Evolutionary conservation across 2,888 invertebrate genomes (phyloP).

Genomic region (Drosophila mimetica): DNA sequence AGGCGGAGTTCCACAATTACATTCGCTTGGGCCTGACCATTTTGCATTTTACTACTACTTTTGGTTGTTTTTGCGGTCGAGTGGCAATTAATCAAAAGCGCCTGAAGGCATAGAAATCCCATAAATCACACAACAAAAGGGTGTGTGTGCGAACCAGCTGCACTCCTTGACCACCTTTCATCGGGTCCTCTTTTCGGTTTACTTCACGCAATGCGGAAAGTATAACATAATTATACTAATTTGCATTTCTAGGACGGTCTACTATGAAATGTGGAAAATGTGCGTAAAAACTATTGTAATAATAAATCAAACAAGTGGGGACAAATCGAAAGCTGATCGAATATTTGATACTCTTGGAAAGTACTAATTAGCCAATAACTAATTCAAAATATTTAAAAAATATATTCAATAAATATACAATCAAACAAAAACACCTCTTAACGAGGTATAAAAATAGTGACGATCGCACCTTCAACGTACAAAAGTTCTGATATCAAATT

Average conservation of each 20-base stretch:
- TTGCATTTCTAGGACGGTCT: slow-evolving; percentile 58
- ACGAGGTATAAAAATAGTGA: no score
- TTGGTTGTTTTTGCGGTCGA: slow-evolving; percentile 25
- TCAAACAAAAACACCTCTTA: no score
- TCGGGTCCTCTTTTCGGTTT: slow-evolving; percentile 28
- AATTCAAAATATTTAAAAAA: not conserved
- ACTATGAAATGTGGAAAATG: slow-evolving; percentile 52
- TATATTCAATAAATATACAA: no score
- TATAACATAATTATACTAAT: slow-evolving; percentile 71
- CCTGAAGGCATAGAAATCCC: slow-evolving; percentile 21
- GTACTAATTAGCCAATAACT: no score
- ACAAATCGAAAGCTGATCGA: slow-evolving; percentile 1
- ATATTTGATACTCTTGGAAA: not conserved
- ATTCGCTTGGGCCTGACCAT: slow-evolving; percentile 18
- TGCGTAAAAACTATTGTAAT: slow-evolving; percentile 64
- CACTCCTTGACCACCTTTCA: slow-evolving; percentile 46
- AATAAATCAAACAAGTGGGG: slow-evolving; percentile 64
- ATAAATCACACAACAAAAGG: slow-evolving; percentile 44
- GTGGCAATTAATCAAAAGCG: slow-evolving; percentile 64
- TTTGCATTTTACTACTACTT: slow-evolving; percentile 28
- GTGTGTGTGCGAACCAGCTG: slow-evolving; percentile 46
- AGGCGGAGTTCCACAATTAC: slow-evolving; percentile 37
- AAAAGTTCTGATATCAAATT: no score
- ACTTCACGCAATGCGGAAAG: slow-evolving; percentile 37
- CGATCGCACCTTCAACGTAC: no score